A percentile compares a stretch with the other conserved stretches of the same genome.
These are phyloP conservation scores for Sciurus carolinensis DNA, from an alignment of 2,797 vertebrate genomes.

Conservation along the genomic window DNA sequence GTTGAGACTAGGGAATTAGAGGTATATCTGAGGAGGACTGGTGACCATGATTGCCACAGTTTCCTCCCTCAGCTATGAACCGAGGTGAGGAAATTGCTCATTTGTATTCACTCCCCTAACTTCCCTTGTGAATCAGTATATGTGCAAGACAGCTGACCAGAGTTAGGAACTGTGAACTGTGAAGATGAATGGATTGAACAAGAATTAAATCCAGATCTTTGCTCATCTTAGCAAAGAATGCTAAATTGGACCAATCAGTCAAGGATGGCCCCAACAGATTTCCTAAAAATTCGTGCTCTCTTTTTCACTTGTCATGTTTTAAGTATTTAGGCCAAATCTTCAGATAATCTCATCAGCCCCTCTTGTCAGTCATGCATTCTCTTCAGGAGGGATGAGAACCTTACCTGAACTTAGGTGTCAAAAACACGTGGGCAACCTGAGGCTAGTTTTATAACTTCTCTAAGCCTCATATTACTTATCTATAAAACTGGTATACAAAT, in stretches of 20 bases:
- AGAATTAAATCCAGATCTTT: constrained; percentile 61
- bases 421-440: not conserved
- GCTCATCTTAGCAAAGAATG: constrained; percentile 53
- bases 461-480: not conserved
- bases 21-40: not conserved
- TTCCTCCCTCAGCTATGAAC: not conserved
- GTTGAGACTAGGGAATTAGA: not conserved
- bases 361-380: not conserved
- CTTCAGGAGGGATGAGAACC: not conserved
- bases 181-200: constrained; percentile 46
- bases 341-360: not conserved
- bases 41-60: not conserved
- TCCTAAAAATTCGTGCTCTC: not conserved
- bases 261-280: constrained; percentile 12
- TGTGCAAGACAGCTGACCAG: not conserved
- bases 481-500: constrained; percentile 5
- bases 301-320: not conserved
- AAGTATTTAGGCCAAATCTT: not conserved
- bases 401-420: not conserved
- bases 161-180: constrained; percentile 57
- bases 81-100: not conserved
- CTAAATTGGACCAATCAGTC: constrained; percentile 59
- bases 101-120: not conserved
- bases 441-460: not conserved
- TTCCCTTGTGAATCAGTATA: constrained; percentile 18